Percentiles rank a stretch among this genome's conserved stretches.
Conservation (phyloP, 2,113 vertebrate species). For the Glaucomys volans region DNA sequence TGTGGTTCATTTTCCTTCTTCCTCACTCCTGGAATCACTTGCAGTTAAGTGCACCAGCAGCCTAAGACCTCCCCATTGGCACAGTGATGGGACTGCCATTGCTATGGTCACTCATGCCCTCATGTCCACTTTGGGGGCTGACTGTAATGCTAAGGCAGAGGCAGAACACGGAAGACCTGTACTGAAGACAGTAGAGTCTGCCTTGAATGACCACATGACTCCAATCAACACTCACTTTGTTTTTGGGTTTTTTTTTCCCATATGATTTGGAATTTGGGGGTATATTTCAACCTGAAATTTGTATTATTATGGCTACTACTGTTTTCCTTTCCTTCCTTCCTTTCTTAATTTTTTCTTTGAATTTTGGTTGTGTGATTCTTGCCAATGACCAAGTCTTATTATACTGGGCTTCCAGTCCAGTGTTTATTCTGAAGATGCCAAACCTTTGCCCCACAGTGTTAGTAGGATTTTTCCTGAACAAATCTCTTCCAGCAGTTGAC, state of each 20-base stretch:
- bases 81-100: not conserved
- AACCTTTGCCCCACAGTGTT: not conserved
- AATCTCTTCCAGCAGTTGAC: not conserved
- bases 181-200: not conserved
- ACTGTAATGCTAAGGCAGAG: rapidly evolving
- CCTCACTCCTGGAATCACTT: not conserved
- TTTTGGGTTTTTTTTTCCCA: not conserved
- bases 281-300: not conserved
- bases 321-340: not conserved
- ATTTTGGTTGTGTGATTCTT: not conserved
- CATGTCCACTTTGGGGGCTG: not conserved
- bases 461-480: not conserved
- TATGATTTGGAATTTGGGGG: not conserved
- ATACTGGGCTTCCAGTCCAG: not conserved
- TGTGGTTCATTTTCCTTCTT: not conserved
- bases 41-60: not conserved
- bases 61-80: not conserved
- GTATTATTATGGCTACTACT: not conserved
- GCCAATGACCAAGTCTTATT: not conserved
- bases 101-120: not conserved
- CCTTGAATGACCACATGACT: too few species aligned
- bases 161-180: not conserved
- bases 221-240: not conserved
- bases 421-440: too few species aligned
- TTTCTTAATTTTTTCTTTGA: not conserved